These are phyloP conservation scores for Chaetophractus vellerosus DNA, from an alignment of 2,797 vertebrate genomes.

Conservation along the genomic window DNA sequence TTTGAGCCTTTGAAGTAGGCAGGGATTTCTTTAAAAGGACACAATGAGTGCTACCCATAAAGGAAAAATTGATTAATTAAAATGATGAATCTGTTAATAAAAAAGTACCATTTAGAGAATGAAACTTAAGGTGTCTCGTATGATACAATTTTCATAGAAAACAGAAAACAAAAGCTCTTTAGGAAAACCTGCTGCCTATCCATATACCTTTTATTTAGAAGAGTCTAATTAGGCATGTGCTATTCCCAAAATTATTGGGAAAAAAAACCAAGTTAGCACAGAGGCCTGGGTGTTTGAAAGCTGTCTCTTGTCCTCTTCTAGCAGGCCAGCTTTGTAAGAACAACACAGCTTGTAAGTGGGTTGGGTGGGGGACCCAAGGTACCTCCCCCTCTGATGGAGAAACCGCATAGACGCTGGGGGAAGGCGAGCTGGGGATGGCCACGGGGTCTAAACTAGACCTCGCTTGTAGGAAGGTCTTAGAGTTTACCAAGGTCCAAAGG, in stretches of 20 bases:
- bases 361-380: accelerated
- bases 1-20: neutral
- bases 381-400: neutral
- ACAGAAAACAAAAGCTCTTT: neutral
- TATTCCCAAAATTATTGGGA: neutral
- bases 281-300: neutral
- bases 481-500: neutral
- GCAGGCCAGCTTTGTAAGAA: neutral
- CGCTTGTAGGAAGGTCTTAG: neutral
- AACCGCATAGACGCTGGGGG: neutral
- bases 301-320: neutral
- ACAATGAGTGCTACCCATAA: neutral
- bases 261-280: neutral
- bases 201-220: neutral
- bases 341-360: neutral
- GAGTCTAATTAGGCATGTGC: neutral
- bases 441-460: neutral
- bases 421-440: neutral
- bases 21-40: slow-evolving; percentile 3
- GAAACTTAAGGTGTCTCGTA: slow-evolving; percentile 4
- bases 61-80: neutral
- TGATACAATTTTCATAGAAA: slow-evolving; percentile 36
- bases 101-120: neutral
- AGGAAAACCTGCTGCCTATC: neutral
- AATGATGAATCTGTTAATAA: slow-evolving; percentile 9